A percentile compares a stretch with the other conserved stretches of the same genome.
Evolutionary conservation across 2,888 invertebrate genomes (phyloP).

Genomic region (Drosophila quinaria): DNA sequence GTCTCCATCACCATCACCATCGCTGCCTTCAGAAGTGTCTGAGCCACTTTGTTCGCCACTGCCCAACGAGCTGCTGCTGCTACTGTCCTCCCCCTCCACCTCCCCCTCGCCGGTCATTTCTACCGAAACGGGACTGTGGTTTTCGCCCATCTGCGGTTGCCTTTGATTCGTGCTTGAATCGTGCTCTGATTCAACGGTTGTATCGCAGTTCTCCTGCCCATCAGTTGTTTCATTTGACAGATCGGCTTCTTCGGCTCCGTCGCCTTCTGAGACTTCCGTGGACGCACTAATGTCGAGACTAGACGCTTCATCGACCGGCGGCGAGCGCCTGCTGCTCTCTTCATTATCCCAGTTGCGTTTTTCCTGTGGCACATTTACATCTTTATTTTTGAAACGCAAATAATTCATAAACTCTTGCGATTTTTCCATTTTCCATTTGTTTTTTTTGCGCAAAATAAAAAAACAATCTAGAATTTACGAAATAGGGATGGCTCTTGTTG

Average conservation of each 20-base stretch:
- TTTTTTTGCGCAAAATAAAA: slow-evolving; percentile 14
- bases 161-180: background rate
- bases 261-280: slow-evolving; percentile 40
- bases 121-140: slow-evolving; percentile 31
- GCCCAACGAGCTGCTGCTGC: slow-evolving; percentile 28
- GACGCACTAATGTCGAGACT: slow-evolving; percentile 55
- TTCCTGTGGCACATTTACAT: background rate
- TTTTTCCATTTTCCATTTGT: slow-evolving; percentile 26
- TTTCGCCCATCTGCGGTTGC: slow-evolving; percentile 9
- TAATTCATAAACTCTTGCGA: slow-evolving; percentile 12
- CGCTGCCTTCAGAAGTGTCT: slow-evolving; percentile 32
- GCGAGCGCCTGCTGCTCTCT: slow-evolving; percentile 28
- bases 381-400: slow-evolving; percentile 19
- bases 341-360: slow-evolving; percentile 3
- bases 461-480: slow-evolving; percentile 7
- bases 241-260: slow-evolving; percentile 28
- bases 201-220: slow-evolving; percentile 12
- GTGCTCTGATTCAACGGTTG: background rate
- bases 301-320: slow-evolving; percentile 46
- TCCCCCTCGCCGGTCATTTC: slow-evolving; percentile 24
- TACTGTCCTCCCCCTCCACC: slow-evolving; percentile 20
- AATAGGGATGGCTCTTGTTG: slow-evolving; percentile 14
- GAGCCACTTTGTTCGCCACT: slow-evolving; percentile 34
- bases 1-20: slow-evolving; percentile 28
- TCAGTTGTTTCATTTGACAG: slow-evolving; percentile 23